Evolutionary conservation across 2,888 invertebrate species (phyloP), one percentile per base, ranked within the genome.

Genomic region (Micoletzkya japonica): DNA sequence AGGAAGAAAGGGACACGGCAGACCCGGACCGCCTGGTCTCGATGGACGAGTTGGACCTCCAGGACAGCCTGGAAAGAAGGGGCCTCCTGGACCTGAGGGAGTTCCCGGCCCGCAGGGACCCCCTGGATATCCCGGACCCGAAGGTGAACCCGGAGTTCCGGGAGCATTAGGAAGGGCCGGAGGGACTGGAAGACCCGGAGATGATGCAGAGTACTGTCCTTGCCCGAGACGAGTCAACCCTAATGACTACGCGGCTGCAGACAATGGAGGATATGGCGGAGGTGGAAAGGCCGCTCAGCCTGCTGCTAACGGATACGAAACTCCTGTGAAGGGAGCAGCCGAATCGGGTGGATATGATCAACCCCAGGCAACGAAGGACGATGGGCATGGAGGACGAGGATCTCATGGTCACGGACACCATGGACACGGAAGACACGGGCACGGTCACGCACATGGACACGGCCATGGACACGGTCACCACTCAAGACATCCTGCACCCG

Each of bases 81-180:
- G 68, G 1, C 17, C 30, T 24, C 57, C 32, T 14, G 68, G 68
- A 4, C 30, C 20, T 2, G 68, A 68, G 28, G 68, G 68, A 1
- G 49, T 49, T n/a, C 68, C 68, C 30, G 68, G 68, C 14, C 58
- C 68, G 28, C 20, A 68, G n/a, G 68, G 68, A 57, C 57, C 57
- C 20, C 26, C 44, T 2, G 68, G 68, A 1, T 57, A 44, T 1
- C 44, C 7, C 3, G 68, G 68, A 34, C 30, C 26, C 1, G 32
- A 57, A 6, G 68, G 68, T 44, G 44, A 44, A 4, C n/a, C 30
- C 4, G 68, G 39, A n/a, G 26, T 36, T 37, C 2, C 52, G 20
- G 68, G 57, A 30, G 4, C 10, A 2, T 30, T 32, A 14, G 68
- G 68, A n/a, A 1, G 30, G 2, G 34, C 39, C 20, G 68, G 68